These are phyloP conservation scores for Xylocopa sonorina DNA, from an alignment of 1,140 invertebrate genomes.

Conservation along the genomic window DNA sequence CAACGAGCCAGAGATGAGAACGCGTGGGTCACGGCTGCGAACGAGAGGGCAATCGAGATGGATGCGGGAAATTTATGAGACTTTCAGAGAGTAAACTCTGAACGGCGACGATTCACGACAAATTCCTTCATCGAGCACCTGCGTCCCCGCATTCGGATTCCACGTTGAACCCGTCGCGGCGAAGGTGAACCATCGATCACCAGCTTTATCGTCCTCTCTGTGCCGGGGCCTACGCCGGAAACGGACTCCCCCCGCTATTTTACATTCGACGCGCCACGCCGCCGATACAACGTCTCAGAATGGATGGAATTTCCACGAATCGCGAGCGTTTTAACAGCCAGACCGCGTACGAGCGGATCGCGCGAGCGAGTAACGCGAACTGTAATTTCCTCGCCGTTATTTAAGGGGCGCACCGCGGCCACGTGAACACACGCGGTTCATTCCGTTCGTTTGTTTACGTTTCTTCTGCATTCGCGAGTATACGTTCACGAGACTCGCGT, in stretches of 20 bases:
- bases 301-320: background rate
- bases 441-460: too few relatives aligned
- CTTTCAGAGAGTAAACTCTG: conserved; percentile 3
- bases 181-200: conserved; percentile 24
- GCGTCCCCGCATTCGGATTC: background rate
- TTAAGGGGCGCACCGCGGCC: too few relatives aligned
- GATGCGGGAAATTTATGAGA: conserved; percentile 17
- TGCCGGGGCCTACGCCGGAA: background rate
- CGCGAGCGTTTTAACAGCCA: background rate
- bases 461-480: too few relatives aligned
- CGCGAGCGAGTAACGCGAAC: too few relatives aligned
- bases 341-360: too few relatives aligned
- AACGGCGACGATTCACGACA: conserved; percentile 3
- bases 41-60: background rate
- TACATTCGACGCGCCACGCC: background rate
- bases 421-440: too few relatives aligned
- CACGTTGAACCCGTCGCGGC: background rate
- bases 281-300: too few relatives aligned
- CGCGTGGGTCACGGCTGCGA: background rate
- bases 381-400: too few relatives aligned
- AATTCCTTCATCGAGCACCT: background rate
- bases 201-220: background rate
- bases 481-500: too few relatives aligned
- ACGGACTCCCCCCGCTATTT: background rate
- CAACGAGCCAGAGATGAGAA: background rate